These are phyloP conservation scores for Pseudochirops corinnae DNA, from an alignment of 2,797 vertebrate genomes.

Conservation along the genomic window DNA sequence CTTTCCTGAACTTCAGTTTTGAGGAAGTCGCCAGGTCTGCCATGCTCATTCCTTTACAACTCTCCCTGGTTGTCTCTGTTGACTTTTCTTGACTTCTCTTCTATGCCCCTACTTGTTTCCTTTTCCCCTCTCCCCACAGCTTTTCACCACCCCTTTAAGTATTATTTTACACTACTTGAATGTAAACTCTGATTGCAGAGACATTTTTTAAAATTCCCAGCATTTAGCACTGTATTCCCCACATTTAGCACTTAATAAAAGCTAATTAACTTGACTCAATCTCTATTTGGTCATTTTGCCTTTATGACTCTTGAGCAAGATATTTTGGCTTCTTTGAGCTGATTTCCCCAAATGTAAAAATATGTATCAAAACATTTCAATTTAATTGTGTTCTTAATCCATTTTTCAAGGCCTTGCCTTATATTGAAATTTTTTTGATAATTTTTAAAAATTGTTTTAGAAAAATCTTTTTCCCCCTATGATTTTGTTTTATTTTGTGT, in stretches of 20 bases:
- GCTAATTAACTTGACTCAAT: not conserved
- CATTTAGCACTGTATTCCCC: not conserved
- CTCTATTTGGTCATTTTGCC: not conserved
- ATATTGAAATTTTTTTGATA: not conserved
- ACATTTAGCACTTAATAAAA: not conserved
- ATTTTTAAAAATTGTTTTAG: no score
- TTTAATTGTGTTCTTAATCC: not conserved
- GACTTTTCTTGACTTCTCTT: not conserved
- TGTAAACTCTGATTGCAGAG: not conserved
- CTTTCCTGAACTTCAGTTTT: not conserved
- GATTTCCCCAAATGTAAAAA: not conserved
- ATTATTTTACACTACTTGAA: not conserved
- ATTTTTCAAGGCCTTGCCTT: not conserved
- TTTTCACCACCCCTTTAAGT: not conserved
- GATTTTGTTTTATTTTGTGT: not conserved
- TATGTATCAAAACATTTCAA: not conserved
- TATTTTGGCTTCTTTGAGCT: not conserved
- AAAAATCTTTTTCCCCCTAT: not conserved
- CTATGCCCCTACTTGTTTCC: no score
- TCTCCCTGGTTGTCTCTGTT: not conserved
- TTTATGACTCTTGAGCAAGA: not conserved
- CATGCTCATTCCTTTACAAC: not conserved
- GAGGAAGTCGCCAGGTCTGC: not conserved
- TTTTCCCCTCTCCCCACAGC: not conserved
- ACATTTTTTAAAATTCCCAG: not conserved